A percentile compares a stretch with the other conserved stretches of the same genome.
Evolutionary conservation across 2,113 vertebrate species (phyloP).

Genomic region (Malurus elegans): DNA sequence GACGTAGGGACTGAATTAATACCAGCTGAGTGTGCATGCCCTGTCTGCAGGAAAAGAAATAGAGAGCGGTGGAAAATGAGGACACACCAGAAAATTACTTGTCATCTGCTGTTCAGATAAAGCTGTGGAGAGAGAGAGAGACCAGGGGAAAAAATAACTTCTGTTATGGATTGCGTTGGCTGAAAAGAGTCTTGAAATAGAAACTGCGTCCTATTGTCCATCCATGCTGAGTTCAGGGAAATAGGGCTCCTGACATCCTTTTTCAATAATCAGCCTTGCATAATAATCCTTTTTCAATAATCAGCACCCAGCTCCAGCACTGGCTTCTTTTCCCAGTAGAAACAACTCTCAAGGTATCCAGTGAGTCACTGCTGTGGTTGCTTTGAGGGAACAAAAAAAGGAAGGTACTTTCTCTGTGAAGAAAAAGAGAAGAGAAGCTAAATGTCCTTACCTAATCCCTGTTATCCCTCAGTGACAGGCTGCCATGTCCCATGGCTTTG

Average conservation of each 20-base stretch:
- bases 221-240: slow-evolving; percentile 15
- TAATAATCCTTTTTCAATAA: background rate
- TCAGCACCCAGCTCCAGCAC: background rate
- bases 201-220: background rate
- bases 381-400: background rate
- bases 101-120: slow-evolving; percentile 32
- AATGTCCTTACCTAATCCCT: background rate
- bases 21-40: background rate
- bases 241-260: background rate
- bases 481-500: background rate
- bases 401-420: background rate
- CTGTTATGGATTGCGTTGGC: background rate
- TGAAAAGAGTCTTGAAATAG: slow-evolving; percentile 44
- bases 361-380: background rate
- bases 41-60: background rate
- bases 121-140: background rate
- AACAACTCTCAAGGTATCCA: background rate
- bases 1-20: background rate
- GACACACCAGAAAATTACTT: slow-evolving; percentile 38
- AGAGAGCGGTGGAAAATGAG: slow-evolving; percentile 26
- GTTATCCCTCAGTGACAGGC: background rate
- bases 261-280: slow-evolving; percentile 4
- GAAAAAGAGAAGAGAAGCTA: background rate
- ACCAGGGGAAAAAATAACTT: background rate
- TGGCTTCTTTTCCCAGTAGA: background rate